Base-by-base conservation (phyloP, 2,888 invertebrate genomes). In the Drosophila percnosoma region DNA sequence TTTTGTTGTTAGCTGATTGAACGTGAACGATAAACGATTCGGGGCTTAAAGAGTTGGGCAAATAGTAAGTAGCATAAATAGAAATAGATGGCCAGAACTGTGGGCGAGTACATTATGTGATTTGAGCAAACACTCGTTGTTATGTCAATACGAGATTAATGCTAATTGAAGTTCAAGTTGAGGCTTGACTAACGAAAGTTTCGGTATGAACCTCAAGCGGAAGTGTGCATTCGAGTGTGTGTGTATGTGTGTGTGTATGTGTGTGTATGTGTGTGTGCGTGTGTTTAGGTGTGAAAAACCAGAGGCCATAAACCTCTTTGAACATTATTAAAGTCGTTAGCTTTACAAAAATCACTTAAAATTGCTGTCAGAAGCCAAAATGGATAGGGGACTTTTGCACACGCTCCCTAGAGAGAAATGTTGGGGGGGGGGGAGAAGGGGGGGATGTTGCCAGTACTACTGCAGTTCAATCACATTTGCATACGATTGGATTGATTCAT, bases 401-500 rank as follows among this genome's bases (percentile, higher is more conserved):
- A 3, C 24, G 29, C 15, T 5, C 40, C 34, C 65, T 29, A 10
- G n/a, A 51, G 29, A 6, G 1, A 2, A 24, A 52, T 11, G 18
- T 18, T 33, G 11, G 18, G 13, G 4, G 15, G 10, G 58, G 10
- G 24, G 21, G n/a, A n/a, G n/a, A n/a, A n/a, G 11, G 13, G 11
- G 15, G 18, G 18, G 10, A 1, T 27, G 8, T 10, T 15, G 18
- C 0, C 33, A 18, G 11, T 1, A 4, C 24, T 49, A 38, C 42
- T 82, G 75, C 78, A 87, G 66, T 84, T 81, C 78, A 87, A 84
- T 80, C 80, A 68, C 72, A 82, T 86, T 82, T 82, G 81, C 83
- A 83, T 82, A 65, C 81, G 81, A 78, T 69, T 70, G 68, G 67
- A 77, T 73, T 81, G 81, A 81, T 73, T 79, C 78, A 78, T 83